A percentile compares a stretch with the other conserved stretches of the same genome.
Conservation (phyloP, 2,888 invertebrate species). For the Anagyrus pseudococci region DNA sequence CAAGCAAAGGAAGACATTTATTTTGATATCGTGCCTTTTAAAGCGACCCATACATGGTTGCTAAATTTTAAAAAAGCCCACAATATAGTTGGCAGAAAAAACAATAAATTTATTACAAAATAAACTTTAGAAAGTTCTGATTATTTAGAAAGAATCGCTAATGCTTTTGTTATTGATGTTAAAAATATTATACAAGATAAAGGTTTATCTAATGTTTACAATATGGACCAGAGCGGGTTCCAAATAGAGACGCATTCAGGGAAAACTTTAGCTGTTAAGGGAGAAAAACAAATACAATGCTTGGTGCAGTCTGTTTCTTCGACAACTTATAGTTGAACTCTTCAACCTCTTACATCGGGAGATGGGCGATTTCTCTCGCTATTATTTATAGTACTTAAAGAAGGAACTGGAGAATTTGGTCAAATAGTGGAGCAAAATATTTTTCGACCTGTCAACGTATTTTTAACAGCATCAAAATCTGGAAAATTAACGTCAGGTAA, state of each 20-base stretch:
- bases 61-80: too few species aligned
- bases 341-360: too few species aligned
- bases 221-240: background rate
- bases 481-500: too few species aligned
- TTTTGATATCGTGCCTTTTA: too few species aligned
- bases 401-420: slow-evolving; percentile 18
- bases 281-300: slow-evolving; percentile 27
- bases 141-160: slow-evolving; percentile 18
- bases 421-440: slow-evolving; percentile 2
- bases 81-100: too few species aligned
- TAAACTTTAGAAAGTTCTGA: background rate
- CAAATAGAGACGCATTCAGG: background rate
- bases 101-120: slow-evolving; percentile 4
- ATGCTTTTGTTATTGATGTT: too few species aligned
- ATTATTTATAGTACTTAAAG: slow-evolving; percentile 27
- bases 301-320: slow-evolving; percentile 29
- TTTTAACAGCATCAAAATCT: too few species aligned
- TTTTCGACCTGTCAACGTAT: background rate
- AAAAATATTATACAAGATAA: background rate
- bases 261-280: slow-evolving; percentile 17
- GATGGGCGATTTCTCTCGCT: slow-evolving; percentile 12
- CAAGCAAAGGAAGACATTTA: too few species aligned
- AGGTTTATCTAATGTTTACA: too few species aligned
- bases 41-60: too few species aligned
- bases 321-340: too few species aligned